Percentiles rank a stretch among this genome's conserved stretches.
phyloP scores from a whole-genome alignment of 2,797 vertebrate genomes.

The Clarias laeviceps region DNA sequence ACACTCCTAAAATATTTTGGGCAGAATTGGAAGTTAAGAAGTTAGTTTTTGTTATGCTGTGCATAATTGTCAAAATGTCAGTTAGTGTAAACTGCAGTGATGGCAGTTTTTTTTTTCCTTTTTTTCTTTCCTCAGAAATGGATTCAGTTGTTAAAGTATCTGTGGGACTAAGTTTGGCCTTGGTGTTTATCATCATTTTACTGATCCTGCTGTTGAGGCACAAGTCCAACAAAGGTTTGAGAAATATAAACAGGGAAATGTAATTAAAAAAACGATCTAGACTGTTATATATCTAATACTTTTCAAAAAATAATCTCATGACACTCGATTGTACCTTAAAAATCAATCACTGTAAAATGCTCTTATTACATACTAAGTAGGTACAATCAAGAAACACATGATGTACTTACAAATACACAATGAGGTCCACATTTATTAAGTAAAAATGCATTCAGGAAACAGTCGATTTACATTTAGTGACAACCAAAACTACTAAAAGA shows the following conservation, averaged over 20 bases:
- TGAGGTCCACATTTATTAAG: background rate
- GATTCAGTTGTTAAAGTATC: background rate
- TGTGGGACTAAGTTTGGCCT: background rate
- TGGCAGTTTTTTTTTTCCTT: no score
- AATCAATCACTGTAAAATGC: background rate
- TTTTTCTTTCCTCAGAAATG: background rate
- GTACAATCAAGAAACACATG: no score
- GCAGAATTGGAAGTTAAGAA: no score
- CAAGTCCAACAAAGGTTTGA: conserved; percentile 20
- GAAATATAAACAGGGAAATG: no score
- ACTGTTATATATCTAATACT: background rate
- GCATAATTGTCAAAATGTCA: no score
- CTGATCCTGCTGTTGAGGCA: conserved; percentile 17
- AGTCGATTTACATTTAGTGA: background rate
- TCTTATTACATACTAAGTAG: background rate
- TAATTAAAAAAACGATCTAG: no score
- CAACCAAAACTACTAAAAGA: background rate
- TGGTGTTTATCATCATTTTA: conserved; percentile 4
- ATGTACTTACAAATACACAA: background rate
- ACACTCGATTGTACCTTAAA: background rate
- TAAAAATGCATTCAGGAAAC: background rate
- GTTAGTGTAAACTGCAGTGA: no score
- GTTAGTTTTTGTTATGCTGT: no score
- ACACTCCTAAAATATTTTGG: no score
- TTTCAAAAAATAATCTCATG: background rate